Evolutionary conservation across 2,888 invertebrate genomes (phyloP).

Genomic region (Chrysolina oricalcia): DNA sequence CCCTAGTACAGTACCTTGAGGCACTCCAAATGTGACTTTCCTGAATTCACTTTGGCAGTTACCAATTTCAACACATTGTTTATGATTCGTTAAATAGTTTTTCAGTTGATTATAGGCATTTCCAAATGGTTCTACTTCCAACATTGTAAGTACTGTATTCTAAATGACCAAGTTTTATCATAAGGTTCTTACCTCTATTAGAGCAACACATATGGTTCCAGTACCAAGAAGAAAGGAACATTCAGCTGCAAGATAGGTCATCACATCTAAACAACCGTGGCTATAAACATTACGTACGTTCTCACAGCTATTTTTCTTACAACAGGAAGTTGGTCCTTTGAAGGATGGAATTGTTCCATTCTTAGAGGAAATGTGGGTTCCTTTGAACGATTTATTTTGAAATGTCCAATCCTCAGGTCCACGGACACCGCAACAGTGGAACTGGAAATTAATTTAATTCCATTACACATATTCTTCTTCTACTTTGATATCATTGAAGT

Average conservation of each 20-base stretch:
- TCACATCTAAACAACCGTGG: conserved; percentile 56
- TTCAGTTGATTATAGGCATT: no score
- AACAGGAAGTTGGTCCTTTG: conserved; percentile 57
- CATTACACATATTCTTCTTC: no score
- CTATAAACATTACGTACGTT: conserved; percentile 43
- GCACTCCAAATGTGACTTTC: no score
- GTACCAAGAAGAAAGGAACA: conserved; percentile 82
- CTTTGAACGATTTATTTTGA: background rate
- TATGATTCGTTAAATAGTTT: no score
- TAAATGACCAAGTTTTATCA: no score
- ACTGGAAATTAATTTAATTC: conserved; percentile 70
- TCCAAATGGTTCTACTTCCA: no score
- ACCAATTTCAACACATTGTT: no score
- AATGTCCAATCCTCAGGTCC: conserved; percentile 76
- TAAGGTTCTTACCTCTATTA: conserved; percentile 83
- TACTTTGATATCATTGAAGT: no score
- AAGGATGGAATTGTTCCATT: conserved; percentile 19
- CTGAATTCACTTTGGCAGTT: no score
- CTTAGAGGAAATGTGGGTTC: background rate
- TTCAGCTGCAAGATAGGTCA: conserved; percentile 60
- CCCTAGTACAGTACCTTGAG: no score
- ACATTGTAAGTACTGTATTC: no score
- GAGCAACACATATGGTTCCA: conserved; percentile 85
- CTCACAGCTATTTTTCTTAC: conserved; percentile 45
- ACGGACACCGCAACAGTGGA: conserved; percentile 78